These are phyloP conservation scores for Champsocephalus gunnari DNA, from an alignment of 2,797 vertebrate species.

Conservation along the genomic window DNA sequence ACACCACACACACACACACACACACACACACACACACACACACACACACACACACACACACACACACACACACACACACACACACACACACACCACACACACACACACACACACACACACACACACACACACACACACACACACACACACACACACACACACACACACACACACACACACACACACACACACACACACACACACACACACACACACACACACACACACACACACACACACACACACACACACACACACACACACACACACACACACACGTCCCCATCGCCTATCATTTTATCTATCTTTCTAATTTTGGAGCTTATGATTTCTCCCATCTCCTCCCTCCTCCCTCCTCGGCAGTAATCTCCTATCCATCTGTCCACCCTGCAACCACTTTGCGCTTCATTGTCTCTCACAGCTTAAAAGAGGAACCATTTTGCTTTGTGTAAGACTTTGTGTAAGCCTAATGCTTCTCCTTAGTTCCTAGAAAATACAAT, in stretches of 20 bases:
- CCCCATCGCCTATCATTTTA: constrained; percentile 49
- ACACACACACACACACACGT: neutral
- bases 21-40: constrained; percentile 4
- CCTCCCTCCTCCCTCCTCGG: constrained; percentile 58
- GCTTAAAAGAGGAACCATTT: constrained; percentile 49
- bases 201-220: constrained; percentile 12
- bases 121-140: neutral
- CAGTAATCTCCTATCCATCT: constrained; percentile 75
- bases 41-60: neutral
- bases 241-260: constrained; percentile 6
- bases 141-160: constrained; percentile 16
- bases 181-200: constrained; percentile 8
- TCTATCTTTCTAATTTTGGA: constrained; percentile 70
- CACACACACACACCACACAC: neutral
- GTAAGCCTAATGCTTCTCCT: neutral
- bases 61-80: constrained; percentile 13
- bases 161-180: neutral
- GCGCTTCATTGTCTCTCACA: constrained; percentile 16
- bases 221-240: constrained; percentile 1
- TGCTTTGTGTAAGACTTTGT: constrained; percentile 19
- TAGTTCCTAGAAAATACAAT: neutral
- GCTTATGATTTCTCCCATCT: constrained; percentile 63
- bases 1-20: neutral
- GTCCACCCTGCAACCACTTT: constrained; percentile 53
- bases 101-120: constrained; percentile 9